Base-by-base conservation (phyloP, 2,797 vertebrate genomes). In the Australoheros facetus region DNA sequence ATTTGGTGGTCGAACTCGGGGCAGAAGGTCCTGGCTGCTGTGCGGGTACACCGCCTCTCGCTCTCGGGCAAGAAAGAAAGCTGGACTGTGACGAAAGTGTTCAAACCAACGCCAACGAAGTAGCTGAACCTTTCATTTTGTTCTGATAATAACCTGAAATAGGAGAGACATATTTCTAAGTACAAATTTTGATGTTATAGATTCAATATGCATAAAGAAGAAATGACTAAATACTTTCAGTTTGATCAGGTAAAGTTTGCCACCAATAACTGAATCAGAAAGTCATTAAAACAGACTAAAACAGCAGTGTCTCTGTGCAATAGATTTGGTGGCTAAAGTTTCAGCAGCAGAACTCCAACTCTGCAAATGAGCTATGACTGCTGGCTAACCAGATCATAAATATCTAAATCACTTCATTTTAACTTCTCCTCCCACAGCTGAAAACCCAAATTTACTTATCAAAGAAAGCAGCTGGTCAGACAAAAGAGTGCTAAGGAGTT, bases 1-100 rank as follows among this genome's bases (percentile, higher is more conserved):
- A 94, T 1, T 12, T 94, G 96, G 64, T 98, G 96, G 81, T 96
- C 93, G 1, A 98, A 99, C 77, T 97, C 96, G 0, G 98, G 98
- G 89, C 96, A 98, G 93, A 99, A 99, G 17, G 95, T 94, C 77
- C 89, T 90, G 72, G 96, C 95, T 16, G 95, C 95, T 1, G 96
- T 81, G 0, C 69, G 95, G 0, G 97, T 98, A 77, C 59, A 88
- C 76, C 92, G 94, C 21, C 75, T 81, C 84, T 96, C 96, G 4
- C 78, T 89, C 59, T 94, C 95, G 0, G 97, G 96, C 34, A 98
- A 89, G 91, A 99, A 97, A 83, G 98, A 96, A 45, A 96, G 93
- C 69, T 96, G 96, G 69, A 95, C 84, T 0, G 95, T 95, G 70
- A 98, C 92, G 1, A 95, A 98, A 0, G 95, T 34, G 26, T 98